phyloP scores from a whole-genome alignment of 2,888 invertebrate genomes.

The Perizoma flavofasciatum region DNA sequence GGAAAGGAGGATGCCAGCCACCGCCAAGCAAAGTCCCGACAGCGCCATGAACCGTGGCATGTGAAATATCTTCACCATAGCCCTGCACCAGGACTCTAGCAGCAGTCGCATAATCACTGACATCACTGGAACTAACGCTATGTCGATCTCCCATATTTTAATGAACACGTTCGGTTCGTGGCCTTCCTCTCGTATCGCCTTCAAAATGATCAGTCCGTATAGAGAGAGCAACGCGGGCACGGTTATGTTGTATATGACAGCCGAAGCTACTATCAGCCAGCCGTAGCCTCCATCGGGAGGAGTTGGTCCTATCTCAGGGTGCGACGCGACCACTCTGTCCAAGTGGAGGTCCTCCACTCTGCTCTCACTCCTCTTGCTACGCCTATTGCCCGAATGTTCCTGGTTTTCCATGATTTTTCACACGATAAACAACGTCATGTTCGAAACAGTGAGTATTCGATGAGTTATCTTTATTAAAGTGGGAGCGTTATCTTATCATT shows the following conservation, averaged over 20 bases:
- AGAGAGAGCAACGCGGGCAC: slow-evolving; percentile 81
- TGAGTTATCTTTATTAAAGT: slow-evolving; percentile 65
- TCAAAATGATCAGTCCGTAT: slow-evolving; percentile 82
- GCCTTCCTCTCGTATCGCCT: slow-evolving; percentile 75
- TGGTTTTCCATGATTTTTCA: slow-evolving; percentile 63
- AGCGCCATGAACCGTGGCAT: slow-evolving; percentile 84
- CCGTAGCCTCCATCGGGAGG: slow-evolving; percentile 87
- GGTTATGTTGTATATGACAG: slow-evolving; percentile 85
- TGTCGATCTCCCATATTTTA: slow-evolving; percentile 83
- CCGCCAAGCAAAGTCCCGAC: slow-evolving; percentile 82
- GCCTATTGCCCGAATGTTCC: slow-evolving; percentile 45
- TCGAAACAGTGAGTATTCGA: slow-evolving; percentile 58
- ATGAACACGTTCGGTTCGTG: slow-evolving; percentile 65
- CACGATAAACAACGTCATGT: slow-evolving; percentile 69
- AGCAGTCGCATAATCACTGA: slow-evolving; percentile 83
- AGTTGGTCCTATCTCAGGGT: slow-evolving; percentile 86
- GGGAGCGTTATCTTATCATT: slow-evolving; percentile 79
- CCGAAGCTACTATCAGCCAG: slow-evolving; percentile 85
- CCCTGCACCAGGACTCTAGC: slow-evolving; percentile 84
- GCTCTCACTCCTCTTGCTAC: slow-evolving; percentile 49
- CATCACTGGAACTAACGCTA: slow-evolving; percentile 85
- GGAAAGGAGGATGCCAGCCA: slow-evolving; percentile 82
- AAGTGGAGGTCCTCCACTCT: slow-evolving; percentile 72
- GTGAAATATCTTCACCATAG: slow-evolving; percentile 81
- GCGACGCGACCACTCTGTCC: slow-evolving; percentile 85